Base-by-base conservation (phyloP, 2,113 vertebrate genomes). In the Catharus fuscescens region DNA sequence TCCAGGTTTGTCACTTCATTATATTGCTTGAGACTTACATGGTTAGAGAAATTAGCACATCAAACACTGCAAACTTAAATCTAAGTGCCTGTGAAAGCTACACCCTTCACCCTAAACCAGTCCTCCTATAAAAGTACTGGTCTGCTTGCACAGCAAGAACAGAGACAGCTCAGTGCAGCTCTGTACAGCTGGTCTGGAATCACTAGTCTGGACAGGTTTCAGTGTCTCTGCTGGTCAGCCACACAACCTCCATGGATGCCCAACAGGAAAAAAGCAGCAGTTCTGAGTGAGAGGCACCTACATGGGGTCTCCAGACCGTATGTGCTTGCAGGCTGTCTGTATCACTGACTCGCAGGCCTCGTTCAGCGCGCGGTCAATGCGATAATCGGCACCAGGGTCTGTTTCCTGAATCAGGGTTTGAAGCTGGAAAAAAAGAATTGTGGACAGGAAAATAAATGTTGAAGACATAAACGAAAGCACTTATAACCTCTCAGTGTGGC, bases 291-390 rank as follows among this genome's bases (percentile, higher is more conserved):
- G 20, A 70, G 59, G 42, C 69, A 98, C 99, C 97, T 98, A 99
- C 99, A 99, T 99, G 28, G 99, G 99, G 95, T 99, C 99, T 96
- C 99, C 99, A 1, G 97, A 99, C 18, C 99, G 98, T 81, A 99
- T 99, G 98, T 99, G 99, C 96, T 99, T 99, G 98, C 99, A 99
- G 96, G 99, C 99, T 0, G 99, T 99, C 97, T 99, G 99, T 86
- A 99, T 99, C 85, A 99, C 99, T 0, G 99, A 99, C 81, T 99
- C 99, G 2, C 99, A 99, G 81, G 99, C 99, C 97, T 99, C 99
- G 8, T 99, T 99, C 71, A 99, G 96, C 2, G 99, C 99, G 6
- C 99, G 97, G 94, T 99, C 99, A 2, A 99, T 99, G 73, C 99
- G 98, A 78, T 99, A 99, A 97, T 99, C 99, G 0, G 99, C 98